phyloP scores from a whole-genome alignment of 2,113 vertebrate genomes.

The Brachirus orientalis region DNA sequence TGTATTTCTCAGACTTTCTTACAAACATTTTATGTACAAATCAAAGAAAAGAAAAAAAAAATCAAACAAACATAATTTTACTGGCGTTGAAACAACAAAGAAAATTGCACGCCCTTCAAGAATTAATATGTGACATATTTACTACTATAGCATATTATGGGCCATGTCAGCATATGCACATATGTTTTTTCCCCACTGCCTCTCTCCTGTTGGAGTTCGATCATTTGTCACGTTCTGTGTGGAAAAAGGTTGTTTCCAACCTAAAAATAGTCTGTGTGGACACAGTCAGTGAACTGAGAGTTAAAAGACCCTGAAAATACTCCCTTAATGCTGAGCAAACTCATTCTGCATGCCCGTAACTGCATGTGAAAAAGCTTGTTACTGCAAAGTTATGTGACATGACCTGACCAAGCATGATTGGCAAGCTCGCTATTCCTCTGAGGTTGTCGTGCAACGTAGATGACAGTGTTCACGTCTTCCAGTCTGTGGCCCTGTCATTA shows the following conservation, averaged over 20 bases:
- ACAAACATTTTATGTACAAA: too few species aligned
- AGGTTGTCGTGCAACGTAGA: constrained; percentile 40
- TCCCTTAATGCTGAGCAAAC: constrained; percentile 32
- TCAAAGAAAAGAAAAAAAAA: too few species aligned
- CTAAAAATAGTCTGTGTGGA: constrained; percentile 19
- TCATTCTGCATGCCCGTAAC: constrained; percentile 26
- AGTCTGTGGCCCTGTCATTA: constrained; percentile 55
- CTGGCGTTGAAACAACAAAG: too few species aligned
- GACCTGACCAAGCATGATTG: constrained; percentile 30
- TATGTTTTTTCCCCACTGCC: constrained; percentile 17
- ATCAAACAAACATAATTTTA: too few species aligned
- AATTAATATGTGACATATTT: constrained; percentile 1
- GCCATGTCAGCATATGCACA: constrained; percentile 2
- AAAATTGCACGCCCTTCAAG: too few species aligned
- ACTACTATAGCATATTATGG: constrained; percentile 10
- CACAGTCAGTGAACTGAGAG: neutral
- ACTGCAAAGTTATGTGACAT: constrained; percentile 29
- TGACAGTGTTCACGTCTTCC: constrained; percentile 32
- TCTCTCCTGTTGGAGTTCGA: neutral
- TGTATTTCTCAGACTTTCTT: too few species aligned
- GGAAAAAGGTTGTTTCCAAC: constrained; percentile 30
- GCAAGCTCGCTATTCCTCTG: constrained; percentile 10
- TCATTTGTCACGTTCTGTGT: constrained; percentile 37
- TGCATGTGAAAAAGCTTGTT: constrained; percentile 37
- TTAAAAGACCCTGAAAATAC: constrained; percentile 18